Evolutionary conservation across 2,888 invertebrate species (phyloP).

Genomic region (Drosophila macrospina): DNA sequence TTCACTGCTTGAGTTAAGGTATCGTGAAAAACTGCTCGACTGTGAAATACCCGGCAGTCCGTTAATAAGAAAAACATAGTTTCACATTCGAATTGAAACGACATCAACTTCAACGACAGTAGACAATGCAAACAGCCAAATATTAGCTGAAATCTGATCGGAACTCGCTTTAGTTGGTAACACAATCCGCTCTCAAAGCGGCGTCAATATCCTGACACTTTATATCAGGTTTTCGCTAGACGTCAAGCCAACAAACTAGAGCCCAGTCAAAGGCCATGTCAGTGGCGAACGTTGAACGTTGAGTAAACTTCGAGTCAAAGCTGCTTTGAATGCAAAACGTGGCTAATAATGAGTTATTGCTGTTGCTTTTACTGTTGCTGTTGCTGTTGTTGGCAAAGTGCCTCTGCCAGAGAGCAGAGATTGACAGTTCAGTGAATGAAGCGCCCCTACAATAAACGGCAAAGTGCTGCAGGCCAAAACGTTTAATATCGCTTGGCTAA

Average conservation of each 20-base stretch:
- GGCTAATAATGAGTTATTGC: conserved; percentile 34
- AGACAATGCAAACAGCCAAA: neutral
- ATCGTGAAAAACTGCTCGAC: neutral
- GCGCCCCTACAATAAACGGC: neutral
- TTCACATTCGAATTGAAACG: neutral
- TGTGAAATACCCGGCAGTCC: neutral
- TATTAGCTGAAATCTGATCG: neutral
- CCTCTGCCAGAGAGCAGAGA: conserved; percentile 1
- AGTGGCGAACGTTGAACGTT: neutral
- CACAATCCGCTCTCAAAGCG: conserved; percentile 2
- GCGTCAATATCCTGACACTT: conserved; percentile 13
- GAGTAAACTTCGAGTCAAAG: conserved; percentile 28
- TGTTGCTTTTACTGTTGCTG: neutral
- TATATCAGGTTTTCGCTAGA: conserved; percentile 11
- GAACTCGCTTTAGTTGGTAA: neutral
- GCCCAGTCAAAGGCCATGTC: conserved; percentile 15
- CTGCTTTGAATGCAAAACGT: conserved; percentile 37
- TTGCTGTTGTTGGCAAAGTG: conserved; percentile 3
- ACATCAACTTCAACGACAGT: no score
- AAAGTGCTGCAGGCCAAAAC: neutral
- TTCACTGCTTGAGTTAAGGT: no score
- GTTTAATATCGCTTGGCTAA: conserved; percentile 33
- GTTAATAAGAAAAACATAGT: neutral
- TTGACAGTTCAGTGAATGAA: conserved; percentile 7
- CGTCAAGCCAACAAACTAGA: conserved; percentile 14